phyloP scores from a whole-genome alignment of 1,140 invertebrate genomes.

The Drosophila micromelanica region DNA sequence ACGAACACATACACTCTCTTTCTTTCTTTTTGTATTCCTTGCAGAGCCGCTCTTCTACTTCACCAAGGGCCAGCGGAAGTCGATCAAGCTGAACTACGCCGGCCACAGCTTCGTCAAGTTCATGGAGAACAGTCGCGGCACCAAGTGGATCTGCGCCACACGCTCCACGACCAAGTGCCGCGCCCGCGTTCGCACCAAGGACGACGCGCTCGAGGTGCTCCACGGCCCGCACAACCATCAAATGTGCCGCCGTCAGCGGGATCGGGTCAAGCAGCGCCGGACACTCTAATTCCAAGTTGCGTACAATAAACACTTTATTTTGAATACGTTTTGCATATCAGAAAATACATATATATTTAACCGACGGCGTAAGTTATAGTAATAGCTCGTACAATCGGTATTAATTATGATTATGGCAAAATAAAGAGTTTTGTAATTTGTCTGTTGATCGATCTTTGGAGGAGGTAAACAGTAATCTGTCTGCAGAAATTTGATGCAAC shows the following conservation, averaged over 20 bases:
- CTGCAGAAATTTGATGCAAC: no score
- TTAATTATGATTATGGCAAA: no score
- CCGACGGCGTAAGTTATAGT: no score
- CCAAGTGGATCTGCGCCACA: slow-evolving; percentile 80
- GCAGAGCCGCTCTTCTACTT: slow-evolving; percentile 57
- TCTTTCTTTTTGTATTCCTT: slow-evolving; percentile 24
- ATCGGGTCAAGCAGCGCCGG: background rate
- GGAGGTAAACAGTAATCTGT: no score
- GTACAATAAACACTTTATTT: background rate
- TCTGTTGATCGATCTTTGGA: no score
- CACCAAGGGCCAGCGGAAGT: slow-evolving; percentile 72
- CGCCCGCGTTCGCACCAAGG: slow-evolving; percentile 67
- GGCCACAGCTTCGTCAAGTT: slow-evolving; percentile 76
- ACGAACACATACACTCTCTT: background rate
- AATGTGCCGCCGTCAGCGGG: background rate
- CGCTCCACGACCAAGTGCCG: slow-evolving; percentile 78
- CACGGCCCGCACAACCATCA: slow-evolving; percentile 68
- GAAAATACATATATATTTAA: background rate
- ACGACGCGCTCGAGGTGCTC: slow-evolving; percentile 62
- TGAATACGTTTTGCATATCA: background rate
- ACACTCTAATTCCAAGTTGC: background rate
- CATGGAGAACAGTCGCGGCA: slow-evolving; percentile 75
- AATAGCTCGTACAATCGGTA: no score
- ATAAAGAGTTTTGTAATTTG: no score
- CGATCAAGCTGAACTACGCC: slow-evolving; percentile 72